Conservation (phyloP, 2,113 vertebrate species). For the Ia io region DNA sequence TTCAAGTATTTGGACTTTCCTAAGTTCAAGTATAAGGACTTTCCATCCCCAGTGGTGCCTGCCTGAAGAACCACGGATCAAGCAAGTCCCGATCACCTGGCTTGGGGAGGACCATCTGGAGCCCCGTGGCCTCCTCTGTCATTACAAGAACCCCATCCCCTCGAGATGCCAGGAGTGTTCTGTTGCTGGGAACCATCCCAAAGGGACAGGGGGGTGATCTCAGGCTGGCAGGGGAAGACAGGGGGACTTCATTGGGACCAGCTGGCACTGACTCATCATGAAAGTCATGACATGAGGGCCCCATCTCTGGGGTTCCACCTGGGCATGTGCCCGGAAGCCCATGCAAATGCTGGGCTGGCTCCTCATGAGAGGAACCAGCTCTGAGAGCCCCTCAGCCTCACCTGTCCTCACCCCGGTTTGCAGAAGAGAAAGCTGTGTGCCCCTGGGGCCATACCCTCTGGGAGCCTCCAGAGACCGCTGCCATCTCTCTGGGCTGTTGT, state of each 20-base stretch:
- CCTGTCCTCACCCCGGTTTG: not conserved
- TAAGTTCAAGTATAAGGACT: too few species aligned
- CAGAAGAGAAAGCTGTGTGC: not conserved
- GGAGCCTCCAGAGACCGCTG: not conserved
- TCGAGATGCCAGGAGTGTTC: not conserved
- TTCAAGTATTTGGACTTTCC: not conserved
- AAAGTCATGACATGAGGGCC: not conserved
- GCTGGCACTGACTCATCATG: not conserved
- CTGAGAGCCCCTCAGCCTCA: not conserved
- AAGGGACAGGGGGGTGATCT: not conserved
- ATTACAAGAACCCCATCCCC: not conserved
- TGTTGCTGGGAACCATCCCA: not conserved
- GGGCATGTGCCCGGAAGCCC: not conserved
- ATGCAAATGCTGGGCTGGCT: not conserved
- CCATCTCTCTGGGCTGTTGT: not conserved
- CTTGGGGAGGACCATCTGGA: not conserved
- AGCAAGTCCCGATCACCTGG: not conserved
- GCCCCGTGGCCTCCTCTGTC: not conserved
- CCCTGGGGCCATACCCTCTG: not conserved
- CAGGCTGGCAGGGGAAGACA: not conserved
- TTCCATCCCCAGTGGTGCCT: not conserved
- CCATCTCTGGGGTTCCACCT: not conserved
- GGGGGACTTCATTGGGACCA: not conserved
- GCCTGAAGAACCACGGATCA: not conserved
- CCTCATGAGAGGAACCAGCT: not conserved